Conservation (phyloP, 1,140 invertebrate species). For the Adoxophyes honmai region DNA sequence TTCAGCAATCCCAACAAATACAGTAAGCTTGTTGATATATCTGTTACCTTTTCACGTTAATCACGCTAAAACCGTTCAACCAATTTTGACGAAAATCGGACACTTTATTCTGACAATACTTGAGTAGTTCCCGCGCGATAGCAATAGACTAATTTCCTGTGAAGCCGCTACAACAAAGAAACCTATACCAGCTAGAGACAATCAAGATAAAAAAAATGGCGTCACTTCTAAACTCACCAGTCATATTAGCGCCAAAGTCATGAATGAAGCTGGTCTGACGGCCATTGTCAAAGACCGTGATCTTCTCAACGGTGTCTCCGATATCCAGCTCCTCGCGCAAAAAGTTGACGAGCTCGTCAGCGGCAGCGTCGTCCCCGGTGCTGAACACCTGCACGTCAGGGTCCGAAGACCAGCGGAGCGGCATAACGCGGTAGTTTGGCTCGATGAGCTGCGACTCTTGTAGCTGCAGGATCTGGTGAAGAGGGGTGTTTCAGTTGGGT, state of each 20-base stretch:
- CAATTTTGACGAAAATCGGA: too few relatives aligned
- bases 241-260: slow-evolving; percentile 91
- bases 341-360: slow-evolving; percentile 30
- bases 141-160: too few relatives aligned
- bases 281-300: slow-evolving; percentile 86
- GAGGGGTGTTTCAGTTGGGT: too few relatives aligned
- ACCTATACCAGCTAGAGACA: too few relatives aligned
- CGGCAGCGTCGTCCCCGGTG: slow-evolving; percentile 29
- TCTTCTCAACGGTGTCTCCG: slow-evolving; percentile 51
- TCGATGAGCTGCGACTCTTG: slow-evolving; percentile 40
- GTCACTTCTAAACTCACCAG: slow-evolving; percentile 78
- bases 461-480: slow-evolving; percentile 1
- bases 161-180: too few relatives aligned
- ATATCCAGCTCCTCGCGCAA: slow-evolving; percentile 56
- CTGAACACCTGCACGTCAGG: slow-evolving; percentile 45
- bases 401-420: slow-evolving; percentile 39
- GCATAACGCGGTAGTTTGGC: slow-evolving; percentile 31
- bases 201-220: too few relatives aligned
- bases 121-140: too few relatives aligned
- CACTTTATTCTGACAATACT: too few relatives aligned
- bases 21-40: too few relatives aligned
- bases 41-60: too few relatives aligned
- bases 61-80: too few relatives aligned
- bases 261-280: slow-evolving; percentile 90
- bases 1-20: too few relatives aligned